phyloP scores from a whole-genome alignment of 1,140 invertebrate genomes.

The Aleiodes sp. region DNA sequence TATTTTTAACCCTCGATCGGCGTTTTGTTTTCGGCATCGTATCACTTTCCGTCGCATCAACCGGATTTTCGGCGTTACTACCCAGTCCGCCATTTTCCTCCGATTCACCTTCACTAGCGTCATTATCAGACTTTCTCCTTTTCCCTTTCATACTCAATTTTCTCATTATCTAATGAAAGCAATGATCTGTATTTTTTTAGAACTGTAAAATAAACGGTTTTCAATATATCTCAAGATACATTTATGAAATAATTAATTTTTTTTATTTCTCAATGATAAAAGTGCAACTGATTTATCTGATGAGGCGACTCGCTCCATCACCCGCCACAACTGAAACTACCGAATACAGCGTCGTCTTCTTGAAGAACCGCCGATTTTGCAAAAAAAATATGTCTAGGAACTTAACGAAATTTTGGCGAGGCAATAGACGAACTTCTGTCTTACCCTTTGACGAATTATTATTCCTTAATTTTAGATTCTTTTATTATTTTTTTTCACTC shows the following conservation, averaged over 20 bases:
- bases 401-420: too few species aligned
- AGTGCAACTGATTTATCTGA: background rate
- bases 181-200: background rate
- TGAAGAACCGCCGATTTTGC: background rate
- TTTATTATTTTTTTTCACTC: too few species aligned
- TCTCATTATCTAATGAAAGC: constrained; percentile 20
- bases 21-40: constrained; percentile 32
- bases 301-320: background rate
- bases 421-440: too few species aligned
- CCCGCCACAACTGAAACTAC: background rate
- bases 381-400: too few species aligned
- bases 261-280: background rate
- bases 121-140: constrained; percentile 53
- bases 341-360: background rate
- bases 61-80: constrained; percentile 27
- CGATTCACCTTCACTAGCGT: constrained; percentile 50
- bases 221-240: background rate
- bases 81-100: constrained; percentile 57
- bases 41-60: constrained; percentile 21
- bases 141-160: constrained; percentile 48
- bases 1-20: constrained; percentile 3
- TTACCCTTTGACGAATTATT: too few species aligned
- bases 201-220: background rate
- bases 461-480: too few species aligned
- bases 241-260: background rate